Evolutionary conservation across 2,888 invertebrate genomes (phyloP).

Genomic region (Saturnia pavonia): DNA sequence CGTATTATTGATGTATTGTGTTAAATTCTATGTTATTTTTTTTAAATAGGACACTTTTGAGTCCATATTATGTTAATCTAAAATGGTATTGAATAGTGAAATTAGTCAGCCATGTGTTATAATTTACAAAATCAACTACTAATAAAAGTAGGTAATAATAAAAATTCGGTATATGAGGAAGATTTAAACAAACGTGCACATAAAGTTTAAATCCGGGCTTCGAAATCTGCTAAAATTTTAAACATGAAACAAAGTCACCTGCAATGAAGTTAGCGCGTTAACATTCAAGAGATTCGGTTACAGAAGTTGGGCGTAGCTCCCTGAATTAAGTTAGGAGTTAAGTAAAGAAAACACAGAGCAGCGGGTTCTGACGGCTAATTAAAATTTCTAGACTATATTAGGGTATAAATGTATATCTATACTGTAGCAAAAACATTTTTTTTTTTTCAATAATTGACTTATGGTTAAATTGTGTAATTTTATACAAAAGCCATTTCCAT

Average conservation of each 20-base stretch:
- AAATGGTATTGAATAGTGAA: neutral
- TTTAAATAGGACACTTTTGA: neutral
- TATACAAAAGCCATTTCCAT: neutral
- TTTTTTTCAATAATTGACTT: neutral
- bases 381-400: slow-evolving; percentile 58
- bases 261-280: slow-evolving; percentile 55
- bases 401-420: slow-evolving; percentile 10
- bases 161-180: neutral
- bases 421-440: no score
- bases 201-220: slow-evolving; percentile 2
- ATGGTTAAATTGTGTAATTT: neutral
- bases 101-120: neutral
- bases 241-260: slow-evolving; percentile 70
- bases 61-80: neutral
- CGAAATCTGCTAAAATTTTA: slow-evolving; percentile 50
- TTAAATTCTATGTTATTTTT: neutral
- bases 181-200: neutral
- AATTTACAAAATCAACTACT: neutral
- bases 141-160: neutral
- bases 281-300: slow-evolving; percentile 64
- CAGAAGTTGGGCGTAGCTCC: slow-evolving; percentile 69
- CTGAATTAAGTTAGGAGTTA: slow-evolving; percentile 70
- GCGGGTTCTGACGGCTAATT: slow-evolving; percentile 69
- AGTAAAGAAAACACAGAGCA: slow-evolving; percentile 75
- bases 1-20: neutral